phyloP scores from a whole-genome alignment of 2,113 vertebrate species.

The Emydocephalus ijimae region DNA sequence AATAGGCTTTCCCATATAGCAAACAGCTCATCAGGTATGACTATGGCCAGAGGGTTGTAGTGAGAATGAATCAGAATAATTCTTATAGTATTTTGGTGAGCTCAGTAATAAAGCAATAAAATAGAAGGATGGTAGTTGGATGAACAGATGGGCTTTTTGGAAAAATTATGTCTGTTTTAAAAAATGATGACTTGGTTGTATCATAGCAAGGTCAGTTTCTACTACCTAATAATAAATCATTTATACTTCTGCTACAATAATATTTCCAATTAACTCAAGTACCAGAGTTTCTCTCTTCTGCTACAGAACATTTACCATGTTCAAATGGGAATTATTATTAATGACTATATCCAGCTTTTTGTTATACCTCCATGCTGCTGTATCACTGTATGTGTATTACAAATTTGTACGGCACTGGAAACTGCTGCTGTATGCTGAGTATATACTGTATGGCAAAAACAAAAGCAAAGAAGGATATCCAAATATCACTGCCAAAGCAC shows the following conservation, averaged over 20 bases:
- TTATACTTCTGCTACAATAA: not conserved
- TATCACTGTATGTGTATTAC: not conserved
- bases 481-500: not conserved
- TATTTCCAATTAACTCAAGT: not conserved
- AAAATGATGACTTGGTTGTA: not conserved
- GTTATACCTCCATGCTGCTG: constrained; percentile 1
- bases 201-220: not conserved
- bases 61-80: not conserved
- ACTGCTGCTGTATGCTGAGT: not conserved
- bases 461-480: not conserved
- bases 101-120: not conserved
- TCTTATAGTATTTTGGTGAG: not conserved
- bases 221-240: not conserved
- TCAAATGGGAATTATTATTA: not conserved
- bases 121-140: not conserved
- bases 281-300: not conserved
- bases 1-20: not conserved
- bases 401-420: not conserved
- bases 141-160: not conserved
- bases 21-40: not conserved
- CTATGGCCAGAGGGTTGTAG: not conserved
- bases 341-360: not conserved
- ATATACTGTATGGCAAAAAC: not conserved
- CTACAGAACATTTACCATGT: not conserved
- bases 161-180: not conserved